phyloP scores from a whole-genome alignment of 2,113 vertebrate genomes.

The Ochotona curzoniae region DNA sequence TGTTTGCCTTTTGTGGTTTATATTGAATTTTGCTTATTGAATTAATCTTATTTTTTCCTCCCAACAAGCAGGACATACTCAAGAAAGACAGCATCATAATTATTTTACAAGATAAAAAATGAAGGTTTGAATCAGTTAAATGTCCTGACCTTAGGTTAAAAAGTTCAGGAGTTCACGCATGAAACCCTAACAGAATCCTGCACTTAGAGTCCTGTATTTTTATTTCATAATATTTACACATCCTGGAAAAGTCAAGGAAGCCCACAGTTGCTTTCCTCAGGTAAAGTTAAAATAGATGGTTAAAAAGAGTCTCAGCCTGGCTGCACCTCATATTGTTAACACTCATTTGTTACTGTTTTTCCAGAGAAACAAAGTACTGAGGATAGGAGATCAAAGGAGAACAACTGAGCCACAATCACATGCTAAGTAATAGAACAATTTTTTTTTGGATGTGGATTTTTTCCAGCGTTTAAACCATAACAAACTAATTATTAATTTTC shows the following conservation, averaged over 20 bases:
- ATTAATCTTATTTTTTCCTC: neutral
- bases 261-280: neutral
- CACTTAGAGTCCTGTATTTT: neutral
- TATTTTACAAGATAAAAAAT: neutral
- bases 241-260: neutral
- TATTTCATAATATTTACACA: conserved; percentile 1
- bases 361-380: conserved; percentile 51
- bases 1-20: neutral
- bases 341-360: neutral
- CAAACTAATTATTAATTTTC: conserved; percentile 60
- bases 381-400: conserved; percentile 57
- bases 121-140: neutral
- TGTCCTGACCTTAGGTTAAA: neutral
- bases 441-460: neutral
- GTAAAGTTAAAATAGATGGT: conserved; percentile 30
- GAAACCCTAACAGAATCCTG: neutral
- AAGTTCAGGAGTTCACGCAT: fast-evolving
- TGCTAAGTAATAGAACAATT: conserved; percentile 14
- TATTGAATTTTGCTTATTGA: neutral
- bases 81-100: neutral
- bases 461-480: conserved; percentile 49
- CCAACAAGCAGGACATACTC: neutral
- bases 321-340: neutral
- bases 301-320: neutral
- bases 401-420: conserved; percentile 61